Conservation (phyloP, 2,888 invertebrate genomes). For the Tipula unca region DNA sequence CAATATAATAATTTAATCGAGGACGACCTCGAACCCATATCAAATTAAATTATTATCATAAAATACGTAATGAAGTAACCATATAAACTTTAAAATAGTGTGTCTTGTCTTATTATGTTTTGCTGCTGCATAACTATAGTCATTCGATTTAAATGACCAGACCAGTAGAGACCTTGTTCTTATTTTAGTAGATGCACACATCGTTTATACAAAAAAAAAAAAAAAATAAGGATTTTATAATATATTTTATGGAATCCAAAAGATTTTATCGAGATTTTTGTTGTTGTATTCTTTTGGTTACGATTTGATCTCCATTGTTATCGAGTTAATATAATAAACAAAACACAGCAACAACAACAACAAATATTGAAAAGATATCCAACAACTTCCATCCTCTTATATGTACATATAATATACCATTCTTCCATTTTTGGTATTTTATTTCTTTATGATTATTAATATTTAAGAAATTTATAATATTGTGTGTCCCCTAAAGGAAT, state of each 20-base stretch:
- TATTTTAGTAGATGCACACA: not conserved
- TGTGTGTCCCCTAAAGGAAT: conserved; percentile 8
- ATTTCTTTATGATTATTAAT: conserved; percentile 8
- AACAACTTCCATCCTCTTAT: not conserved
- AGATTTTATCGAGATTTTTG: not conserved
- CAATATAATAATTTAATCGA: not conserved
- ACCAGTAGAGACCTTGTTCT: not conserved
- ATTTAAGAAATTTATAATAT: conserved; percentile 8
- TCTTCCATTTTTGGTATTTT: conserved; percentile 14
- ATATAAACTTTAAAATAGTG: not conserved
- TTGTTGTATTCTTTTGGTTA: not conserved
- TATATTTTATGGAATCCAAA: not conserved
- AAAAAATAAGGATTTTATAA: not conserved
- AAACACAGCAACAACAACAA: not conserved
- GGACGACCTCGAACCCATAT: not conserved
- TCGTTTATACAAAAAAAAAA: not conserved
- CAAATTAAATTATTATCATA: not conserved
- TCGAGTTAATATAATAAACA: conserved; percentile 14
- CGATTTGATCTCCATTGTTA: not conserved
- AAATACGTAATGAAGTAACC: not conserved
- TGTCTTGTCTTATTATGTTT: not conserved
- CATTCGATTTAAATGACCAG: not conserved
- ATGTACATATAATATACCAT: not conserved
- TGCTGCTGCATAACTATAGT: not conserved
- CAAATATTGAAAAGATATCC: not conserved